Base-by-base conservation (phyloP, 2,113 vertebrate species). In the Protobothrops mucrosquamatus region DNA sequence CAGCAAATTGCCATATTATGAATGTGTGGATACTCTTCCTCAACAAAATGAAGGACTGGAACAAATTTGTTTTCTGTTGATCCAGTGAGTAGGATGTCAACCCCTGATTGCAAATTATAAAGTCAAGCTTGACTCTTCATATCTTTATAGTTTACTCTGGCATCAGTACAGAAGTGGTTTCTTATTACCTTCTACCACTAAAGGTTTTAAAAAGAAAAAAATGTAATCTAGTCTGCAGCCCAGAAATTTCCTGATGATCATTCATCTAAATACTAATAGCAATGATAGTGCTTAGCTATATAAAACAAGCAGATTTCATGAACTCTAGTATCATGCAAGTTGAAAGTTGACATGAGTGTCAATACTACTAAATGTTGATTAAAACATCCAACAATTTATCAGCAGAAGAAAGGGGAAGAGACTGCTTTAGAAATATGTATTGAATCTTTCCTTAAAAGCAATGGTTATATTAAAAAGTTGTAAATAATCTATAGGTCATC, bases 371-470 rank as follows among this genome's bases (percentile, higher is more conserved):
- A 64, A 88, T 46, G 91, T 95, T 0, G 0, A 96, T 94, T 95
- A 56, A 93, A 91, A 64, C 91, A 90, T 89, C n/a, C 51, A 90
- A 86, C 87, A 94, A 96, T 96, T 95, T 87, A 29, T 29, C 26
- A 87, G 4, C 2, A 91, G 34, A 12, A 11, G 20, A 22, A n/a
- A 24, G 4, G 92, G 94, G 92, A 81, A 93, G 91, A 94, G 94
- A 20, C 69, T 94, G 89, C 64, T 96, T 96, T 93, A 94, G 94
- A 96, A 94, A 94, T 90, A 88, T 95, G 95, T 94, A 64, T 97
- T 96, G 95, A 89, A 96, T 89, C n/a, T 96, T 95, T 64, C 93
- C 95, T 96, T 94, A 94, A 92, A 96, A 97, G 96, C 95, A 95
- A 87, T 95, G 95, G 59, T 64, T 64, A 26, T 29, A 10, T 29